Evolutionary conservation across 2,888 invertebrate species (phyloP).

Genomic region (Dynastes grantii): DNA sequence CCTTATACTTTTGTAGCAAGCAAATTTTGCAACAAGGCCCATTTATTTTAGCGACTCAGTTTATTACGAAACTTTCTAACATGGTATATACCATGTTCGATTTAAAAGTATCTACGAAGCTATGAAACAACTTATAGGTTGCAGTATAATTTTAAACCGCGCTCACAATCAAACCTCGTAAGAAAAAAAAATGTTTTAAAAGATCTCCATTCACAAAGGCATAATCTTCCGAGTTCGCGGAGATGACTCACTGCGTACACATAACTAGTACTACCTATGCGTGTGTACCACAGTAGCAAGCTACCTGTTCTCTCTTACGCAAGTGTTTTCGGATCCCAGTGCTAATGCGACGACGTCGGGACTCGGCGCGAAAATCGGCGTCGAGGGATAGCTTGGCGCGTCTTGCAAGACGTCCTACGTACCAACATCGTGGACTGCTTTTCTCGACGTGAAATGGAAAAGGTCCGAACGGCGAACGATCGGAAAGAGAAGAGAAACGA

Average conservation of each 20-base stretch:
- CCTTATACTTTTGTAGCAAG: no score
- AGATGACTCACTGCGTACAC: not conserved
- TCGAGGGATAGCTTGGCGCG: constrained; percentile 3
- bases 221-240: no score
- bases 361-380: constrained; percentile 18
- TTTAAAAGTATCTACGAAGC: no score
- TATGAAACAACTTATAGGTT: not conserved
- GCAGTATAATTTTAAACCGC: no score
- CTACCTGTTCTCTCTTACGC: constrained; percentile 41
- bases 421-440: not conserved
- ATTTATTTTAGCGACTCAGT: no score
- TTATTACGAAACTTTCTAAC: no score
- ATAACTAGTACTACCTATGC: not conserved
- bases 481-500: constrained; percentile 9
- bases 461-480: not conserved
- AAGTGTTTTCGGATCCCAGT: constrained; percentile 48
- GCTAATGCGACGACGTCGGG: constrained; percentile 44
- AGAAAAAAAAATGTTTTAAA: no score
- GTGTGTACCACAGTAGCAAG: constrained; percentile 2
- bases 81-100: no score
- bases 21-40: no score
- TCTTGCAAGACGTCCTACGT: not conserved
- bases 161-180: no score
- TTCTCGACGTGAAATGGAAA: constrained; percentile 15
- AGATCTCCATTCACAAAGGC: no score